Evolutionary conservation across 1,140 invertebrate genomes (phyloP).

Genomic region (Tetraneura akinire): DNA sequence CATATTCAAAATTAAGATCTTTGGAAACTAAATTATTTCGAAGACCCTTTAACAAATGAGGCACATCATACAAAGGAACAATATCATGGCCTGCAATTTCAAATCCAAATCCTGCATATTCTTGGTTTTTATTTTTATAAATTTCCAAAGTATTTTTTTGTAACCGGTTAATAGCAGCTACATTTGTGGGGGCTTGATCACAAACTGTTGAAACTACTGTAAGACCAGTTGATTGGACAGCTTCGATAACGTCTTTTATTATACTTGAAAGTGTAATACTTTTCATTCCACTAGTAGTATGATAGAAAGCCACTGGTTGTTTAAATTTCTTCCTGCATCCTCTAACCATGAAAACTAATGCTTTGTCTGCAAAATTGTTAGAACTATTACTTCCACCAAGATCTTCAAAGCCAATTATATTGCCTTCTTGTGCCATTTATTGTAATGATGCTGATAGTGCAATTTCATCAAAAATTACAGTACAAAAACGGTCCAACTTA

Average conservation of each 20-base stretch:
- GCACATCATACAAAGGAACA: not conserved
- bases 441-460: slow-evolving; percentile 1
- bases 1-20: not conserved
- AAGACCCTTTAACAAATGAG: not conserved
- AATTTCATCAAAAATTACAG: slow-evolving; percentile 15
- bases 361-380: not conserved
- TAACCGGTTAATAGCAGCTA: too few relatives aligned
- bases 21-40: not conserved
- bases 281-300: not conserved
- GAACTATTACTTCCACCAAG: not conserved
- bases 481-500: not conserved
- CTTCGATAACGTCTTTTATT: too few relatives aligned
- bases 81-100: too few relatives aligned
- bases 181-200: too few relatives aligned
- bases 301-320: not conserved
- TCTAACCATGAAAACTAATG: slow-evolving; percentile 10
- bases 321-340: too few relatives aligned
- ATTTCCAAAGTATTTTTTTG: too few relatives aligned
- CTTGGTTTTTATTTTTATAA: too few relatives aligned
- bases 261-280: too few relatives aligned
- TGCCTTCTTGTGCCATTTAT: not conserved
- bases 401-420: slow-evolving; percentile 16
- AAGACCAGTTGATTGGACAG: too few relatives aligned
- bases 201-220: too few relatives aligned
- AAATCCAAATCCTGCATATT: too few relatives aligned